Percentiles rank a stretch among this genome's conserved stretches.
Evolutionary conservation across 1,140 invertebrate species (phyloP).

Genomic region (Aphelenchoides besseyi): DNA sequence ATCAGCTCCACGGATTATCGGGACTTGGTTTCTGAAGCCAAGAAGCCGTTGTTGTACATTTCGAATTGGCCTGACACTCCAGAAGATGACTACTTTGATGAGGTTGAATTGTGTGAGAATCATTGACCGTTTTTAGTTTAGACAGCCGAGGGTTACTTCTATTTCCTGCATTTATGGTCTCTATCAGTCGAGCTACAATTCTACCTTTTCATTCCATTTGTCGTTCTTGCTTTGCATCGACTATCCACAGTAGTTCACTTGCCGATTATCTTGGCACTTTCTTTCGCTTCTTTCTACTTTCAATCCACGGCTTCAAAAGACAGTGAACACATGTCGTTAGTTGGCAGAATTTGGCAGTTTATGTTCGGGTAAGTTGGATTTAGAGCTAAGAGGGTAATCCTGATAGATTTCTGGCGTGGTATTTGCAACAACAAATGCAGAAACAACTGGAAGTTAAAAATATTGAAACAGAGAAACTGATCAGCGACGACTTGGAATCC

Average conservation of each 20-base stretch:
- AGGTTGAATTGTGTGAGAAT: not conserved
- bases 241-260: not conserved
- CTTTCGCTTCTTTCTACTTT: not conserved
- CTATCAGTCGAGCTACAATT: not conserved
- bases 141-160: not conserved
- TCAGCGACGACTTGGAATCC: not conserved
- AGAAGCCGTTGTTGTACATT: not conserved
- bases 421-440: not conserved
- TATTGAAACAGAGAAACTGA: not conserved
- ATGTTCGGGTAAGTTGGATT: not conserved
- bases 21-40: not conserved
- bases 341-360: conserved; percentile 4
- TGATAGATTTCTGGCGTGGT: too few species aligned
- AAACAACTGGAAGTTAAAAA: not conserved
- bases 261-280: not conserved
- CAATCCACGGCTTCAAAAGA: not conserved
- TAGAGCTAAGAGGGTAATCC: not conserved
- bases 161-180: conserved; percentile 7
- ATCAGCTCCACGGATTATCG: not conserved
- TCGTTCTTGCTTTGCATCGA: not conserved
- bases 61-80: not conserved
- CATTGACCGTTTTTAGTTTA: conserved; percentile 3
- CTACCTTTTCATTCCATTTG: not conserved
- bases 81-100: not conserved
- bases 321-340: not conserved